Conservation (phyloP, 2,113 vertebrate species). For the Cettia cetti region DNA sequence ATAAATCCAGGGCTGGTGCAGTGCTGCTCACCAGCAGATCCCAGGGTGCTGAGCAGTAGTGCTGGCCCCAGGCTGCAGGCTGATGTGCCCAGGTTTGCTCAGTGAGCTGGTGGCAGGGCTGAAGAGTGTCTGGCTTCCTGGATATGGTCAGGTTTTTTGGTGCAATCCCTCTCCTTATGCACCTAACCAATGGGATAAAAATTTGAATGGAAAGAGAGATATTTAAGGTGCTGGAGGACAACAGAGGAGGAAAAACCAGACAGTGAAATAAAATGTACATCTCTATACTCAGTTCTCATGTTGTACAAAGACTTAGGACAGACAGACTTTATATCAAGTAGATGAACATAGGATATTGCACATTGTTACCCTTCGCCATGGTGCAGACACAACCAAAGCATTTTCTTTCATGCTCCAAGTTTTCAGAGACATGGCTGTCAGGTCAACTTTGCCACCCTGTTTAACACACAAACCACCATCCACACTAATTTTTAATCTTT, state of each 20-base stretch:
- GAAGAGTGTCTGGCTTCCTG: background rate
- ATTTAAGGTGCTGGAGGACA: background rate
- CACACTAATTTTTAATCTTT: background rate
- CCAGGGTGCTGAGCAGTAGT: background rate
- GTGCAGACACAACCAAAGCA: fast-evolving
- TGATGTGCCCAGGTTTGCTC: background rate
- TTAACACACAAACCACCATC: background rate
- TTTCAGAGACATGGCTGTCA: background rate
- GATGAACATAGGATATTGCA: background rate
- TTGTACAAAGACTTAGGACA: background rate
- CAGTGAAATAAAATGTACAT: background rate
- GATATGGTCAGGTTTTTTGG: fast-evolving
- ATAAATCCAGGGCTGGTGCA: background rate
- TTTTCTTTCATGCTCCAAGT: background rate
- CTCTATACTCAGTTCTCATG: background rate
- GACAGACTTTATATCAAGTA: background rate
- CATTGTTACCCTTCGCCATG: background rate
- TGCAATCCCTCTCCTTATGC: background rate
- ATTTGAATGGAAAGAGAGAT: background rate
- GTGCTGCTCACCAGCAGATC: background rate
- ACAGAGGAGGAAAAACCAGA: background rate
- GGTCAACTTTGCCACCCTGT: background rate
- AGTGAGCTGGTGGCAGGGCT: background rate
- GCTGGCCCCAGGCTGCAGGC: background rate
- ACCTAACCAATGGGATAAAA: background rate